phyloP scores from a whole-genome alignment of 2,113 vertebrate genomes.

The Bostrychus sinensis region DNA sequence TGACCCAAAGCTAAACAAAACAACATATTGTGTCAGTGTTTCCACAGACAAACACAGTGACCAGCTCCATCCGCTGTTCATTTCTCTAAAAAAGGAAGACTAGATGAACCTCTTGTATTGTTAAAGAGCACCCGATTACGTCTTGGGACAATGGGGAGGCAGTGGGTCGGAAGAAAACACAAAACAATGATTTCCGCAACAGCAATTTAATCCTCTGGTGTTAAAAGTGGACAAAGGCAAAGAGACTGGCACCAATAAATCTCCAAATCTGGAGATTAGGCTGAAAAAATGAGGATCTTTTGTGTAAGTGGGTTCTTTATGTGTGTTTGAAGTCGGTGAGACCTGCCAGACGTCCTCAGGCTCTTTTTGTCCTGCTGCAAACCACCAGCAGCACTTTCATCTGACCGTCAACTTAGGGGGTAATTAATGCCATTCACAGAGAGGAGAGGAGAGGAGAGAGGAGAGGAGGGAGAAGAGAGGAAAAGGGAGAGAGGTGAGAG shows the following conservation, averaged over 20 bases:
- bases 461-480: constrained; percentile 14
- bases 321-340: constrained; percentile 75
- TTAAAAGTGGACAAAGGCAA: constrained; percentile 70
- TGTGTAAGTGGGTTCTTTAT: constrained; percentile 70
- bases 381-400: constrained; percentile 66
- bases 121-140: constrained; percentile 51
- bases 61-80: constrained; percentile 52
- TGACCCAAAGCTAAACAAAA: constrained; percentile 39
- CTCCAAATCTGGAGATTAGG: constrained; percentile 70
- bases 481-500: constrained; percentile 46
- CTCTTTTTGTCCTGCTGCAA: constrained; percentile 64
- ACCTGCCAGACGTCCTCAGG: constrained; percentile 69
- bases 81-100: constrained; percentile 34
- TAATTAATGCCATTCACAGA: constrained; percentile 70
- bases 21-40: constrained; percentile 46
- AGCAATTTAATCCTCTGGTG: constrained; percentile 70
- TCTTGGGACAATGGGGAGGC: constrained; percentile 55
- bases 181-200: constrained; percentile 74
- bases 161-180: constrained; percentile 62
- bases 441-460: neutral
- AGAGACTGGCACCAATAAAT: constrained; percentile 62
- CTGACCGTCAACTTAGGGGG: constrained; percentile 71
- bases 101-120: constrained; percentile 62
- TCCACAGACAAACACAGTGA: constrained; percentile 52
- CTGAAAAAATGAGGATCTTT: constrained; percentile 51